Evolutionary conservation across 2,888 invertebrate species (phyloP).

Genomic region (Schrankia costaestrigalis): DNA sequence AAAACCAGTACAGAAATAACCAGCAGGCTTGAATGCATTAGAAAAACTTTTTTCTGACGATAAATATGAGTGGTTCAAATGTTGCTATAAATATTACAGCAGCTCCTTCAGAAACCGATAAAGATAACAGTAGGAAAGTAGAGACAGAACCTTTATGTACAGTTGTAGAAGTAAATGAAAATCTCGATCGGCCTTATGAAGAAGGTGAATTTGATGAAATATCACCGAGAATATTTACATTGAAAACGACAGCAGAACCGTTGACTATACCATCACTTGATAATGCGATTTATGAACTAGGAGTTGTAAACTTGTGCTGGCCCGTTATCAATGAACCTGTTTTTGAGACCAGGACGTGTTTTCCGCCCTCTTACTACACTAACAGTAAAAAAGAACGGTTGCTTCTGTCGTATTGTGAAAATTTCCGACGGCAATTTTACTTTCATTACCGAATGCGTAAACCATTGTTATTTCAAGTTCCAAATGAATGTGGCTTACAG

Average conservation of each 20-base stretch:
- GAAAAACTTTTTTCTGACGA: too few species aligned
- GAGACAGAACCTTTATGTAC: slow-evolving; percentile 55
- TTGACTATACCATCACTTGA: slow-evolving; percentile 78
- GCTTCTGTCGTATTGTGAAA: slow-evolving; percentile 87
- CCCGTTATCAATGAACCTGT: slow-evolving; percentile 77
- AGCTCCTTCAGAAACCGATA: slow-evolving; percentile 31
- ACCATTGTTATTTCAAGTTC: slow-evolving; percentile 84
- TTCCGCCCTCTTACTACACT: slow-evolving; percentile 83
- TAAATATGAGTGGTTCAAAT: too few species aligned
- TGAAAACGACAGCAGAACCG: slow-evolving; percentile 52
- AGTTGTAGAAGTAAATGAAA: slow-evolving; percentile 68
- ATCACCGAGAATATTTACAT: slow-evolving; percentile 58
- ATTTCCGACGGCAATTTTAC: slow-evolving; percentile 86
- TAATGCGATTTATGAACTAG: slow-evolving; percentile 81
- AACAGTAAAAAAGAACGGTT: slow-evolving; percentile 86
- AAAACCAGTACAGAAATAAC: too few species aligned
- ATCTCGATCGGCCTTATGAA: slow-evolving; percentile 53
- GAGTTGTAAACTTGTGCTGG: slow-evolving; percentile 84
- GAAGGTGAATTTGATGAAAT: slow-evolving; percentile 56
- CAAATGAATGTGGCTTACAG: slow-evolving; percentile 89
- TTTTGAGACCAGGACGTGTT: slow-evolving; percentile 80
- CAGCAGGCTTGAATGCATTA: too few species aligned
- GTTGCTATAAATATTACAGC: slow-evolving; percentile 33
- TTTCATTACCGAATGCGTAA: slow-evolving; percentile 79
- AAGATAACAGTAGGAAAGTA: slow-evolving; percentile 39